Conservation (phyloP, 1,140 invertebrate species). For the Hypsibius dujardini region DNA sequence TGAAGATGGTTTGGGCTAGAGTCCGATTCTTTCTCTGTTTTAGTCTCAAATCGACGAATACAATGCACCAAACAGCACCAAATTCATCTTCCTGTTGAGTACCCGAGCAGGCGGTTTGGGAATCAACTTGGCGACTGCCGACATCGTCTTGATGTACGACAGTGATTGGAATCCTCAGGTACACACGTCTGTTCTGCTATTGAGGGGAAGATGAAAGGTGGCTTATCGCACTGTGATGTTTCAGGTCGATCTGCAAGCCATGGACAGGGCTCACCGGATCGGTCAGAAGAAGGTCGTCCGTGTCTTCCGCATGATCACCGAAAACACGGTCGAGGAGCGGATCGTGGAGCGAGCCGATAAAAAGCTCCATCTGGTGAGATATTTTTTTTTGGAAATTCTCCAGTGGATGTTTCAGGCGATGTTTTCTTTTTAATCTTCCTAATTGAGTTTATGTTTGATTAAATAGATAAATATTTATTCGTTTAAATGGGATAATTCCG, state of each 20-base stretch:
- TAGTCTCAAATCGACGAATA: conserved; percentile 21
- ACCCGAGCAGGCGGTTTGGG: no score
- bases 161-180: conserved; percentile 36
- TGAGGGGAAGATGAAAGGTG: neutral
- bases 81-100: no score
- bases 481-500: conserved; percentile 89
- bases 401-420: no score
- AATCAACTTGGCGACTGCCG: no score
- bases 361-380: conserved; percentile 41
- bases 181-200: neutral
- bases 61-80: neutral
- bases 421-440: no score
- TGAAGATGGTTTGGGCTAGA: no score
- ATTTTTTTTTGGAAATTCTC: no score
- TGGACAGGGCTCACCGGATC: conserved; percentile 91
- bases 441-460: no score
- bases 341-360: conserved; percentile 44
- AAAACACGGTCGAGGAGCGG: conserved; percentile 49
- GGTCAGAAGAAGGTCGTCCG: conserved; percentile 93
- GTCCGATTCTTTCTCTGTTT: neutral
- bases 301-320: conserved; percentile 37
- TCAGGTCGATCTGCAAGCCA: no score
- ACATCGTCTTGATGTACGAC: no score
- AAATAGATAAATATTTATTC: neutral
- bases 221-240: conserved; percentile 52